phyloP scores from a whole-genome alignment of 2,797 vertebrate genomes.

The Poeciliopsis gracilis region DNA sequence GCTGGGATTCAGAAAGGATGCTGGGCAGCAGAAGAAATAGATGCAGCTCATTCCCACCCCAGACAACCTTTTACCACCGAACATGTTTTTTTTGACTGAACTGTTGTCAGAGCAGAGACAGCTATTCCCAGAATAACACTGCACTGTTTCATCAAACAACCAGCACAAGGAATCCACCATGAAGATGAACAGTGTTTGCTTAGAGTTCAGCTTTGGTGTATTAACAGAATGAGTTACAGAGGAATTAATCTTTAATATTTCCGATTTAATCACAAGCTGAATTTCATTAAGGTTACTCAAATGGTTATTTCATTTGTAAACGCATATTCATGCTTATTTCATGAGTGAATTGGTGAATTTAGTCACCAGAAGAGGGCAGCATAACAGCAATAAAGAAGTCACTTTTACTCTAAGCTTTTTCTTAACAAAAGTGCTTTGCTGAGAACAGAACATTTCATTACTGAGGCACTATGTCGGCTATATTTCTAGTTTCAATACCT shows the following conservation, averaged over 20 bases:
- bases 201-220: slow-evolving; percentile 20
- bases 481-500: slow-evolving; percentile 32
- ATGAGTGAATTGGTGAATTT: slow-evolving; percentile 16
- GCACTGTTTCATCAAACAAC: slow-evolving; percentile 37
- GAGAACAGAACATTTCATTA: slow-evolving; percentile 64
- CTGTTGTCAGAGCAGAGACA: slow-evolving; percentile 47
- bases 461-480: slow-evolving; percentile 21
- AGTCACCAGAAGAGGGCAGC: slow-evolving; percentile 81
- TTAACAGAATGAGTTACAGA: slow-evolving; percentile 4
- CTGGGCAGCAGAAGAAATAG: background rate
- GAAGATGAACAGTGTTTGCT: slow-evolving; percentile 34
- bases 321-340: background rate
- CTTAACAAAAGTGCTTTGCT: slow-evolving; percentile 48
- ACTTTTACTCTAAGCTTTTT: slow-evolving; percentile 61
- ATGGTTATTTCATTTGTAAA: background rate
- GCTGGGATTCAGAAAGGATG: slow-evolving; percentile 31
- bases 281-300: slow-evolving; percentile 9
- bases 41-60: slow-evolving; percentile 12
- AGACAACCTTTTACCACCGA: slow-evolving; percentile 29
- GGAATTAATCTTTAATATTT: background rate
- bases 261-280: too few relatives aligned
- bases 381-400: slow-evolving; percentile 65
- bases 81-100: slow-evolving; percentile 11
- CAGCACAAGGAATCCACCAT: slow-evolving; percentile 23
- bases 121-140: slow-evolving; percentile 57